phyloP scores from a whole-genome alignment of 37 sponge, comb jelly and placozoan genomes.

The Trichoplax adhaerens region DNA sequence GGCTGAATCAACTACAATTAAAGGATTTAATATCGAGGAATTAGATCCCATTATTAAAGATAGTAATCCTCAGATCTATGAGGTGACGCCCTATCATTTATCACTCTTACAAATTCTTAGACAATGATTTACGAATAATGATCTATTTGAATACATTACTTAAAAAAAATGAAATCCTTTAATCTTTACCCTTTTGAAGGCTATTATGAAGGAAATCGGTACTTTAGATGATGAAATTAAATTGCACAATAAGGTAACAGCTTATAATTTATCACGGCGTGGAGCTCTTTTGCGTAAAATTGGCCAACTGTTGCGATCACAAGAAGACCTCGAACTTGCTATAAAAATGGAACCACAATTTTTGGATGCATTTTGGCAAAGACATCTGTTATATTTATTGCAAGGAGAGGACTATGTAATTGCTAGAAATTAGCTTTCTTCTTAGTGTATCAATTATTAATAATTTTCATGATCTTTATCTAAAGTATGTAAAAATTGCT shows the following conservation, averaged over 20 bases:
- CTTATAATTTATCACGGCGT: conserved; percentile 26
- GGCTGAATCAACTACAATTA: too few relatives aligned
- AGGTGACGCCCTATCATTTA: too few relatives aligned
- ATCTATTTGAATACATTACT: too few relatives aligned
- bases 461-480: neutral
- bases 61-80: too few relatives aligned
- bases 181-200: too few relatives aligned
- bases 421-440: neutral
- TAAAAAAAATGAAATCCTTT: too few relatives aligned
- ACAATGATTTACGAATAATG: too few relatives aligned
- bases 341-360: conserved; percentile 38
- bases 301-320: neutral
- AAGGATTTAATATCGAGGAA: too few relatives aligned
- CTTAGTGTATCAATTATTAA: neutral
- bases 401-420: conserved; percentile 21
- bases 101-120: too few relatives aligned
- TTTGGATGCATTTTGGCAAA: conserved; percentile 55
- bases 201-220: too few relatives aligned
- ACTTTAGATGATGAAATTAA: too few relatives aligned
- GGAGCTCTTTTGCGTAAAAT: conserved; percentile 49
- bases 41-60: too few relatives aligned
- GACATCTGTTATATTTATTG: conserved; percentile 45
- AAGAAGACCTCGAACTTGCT: neutral
- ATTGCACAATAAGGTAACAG: neutral
- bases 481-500: neutral